Percentiles rank a stretch among this genome's conserved stretches.
phyloP scores from a whole-genome alignment of 2,113 vertebrate species.

The Tursiops truncatus region DNA sequence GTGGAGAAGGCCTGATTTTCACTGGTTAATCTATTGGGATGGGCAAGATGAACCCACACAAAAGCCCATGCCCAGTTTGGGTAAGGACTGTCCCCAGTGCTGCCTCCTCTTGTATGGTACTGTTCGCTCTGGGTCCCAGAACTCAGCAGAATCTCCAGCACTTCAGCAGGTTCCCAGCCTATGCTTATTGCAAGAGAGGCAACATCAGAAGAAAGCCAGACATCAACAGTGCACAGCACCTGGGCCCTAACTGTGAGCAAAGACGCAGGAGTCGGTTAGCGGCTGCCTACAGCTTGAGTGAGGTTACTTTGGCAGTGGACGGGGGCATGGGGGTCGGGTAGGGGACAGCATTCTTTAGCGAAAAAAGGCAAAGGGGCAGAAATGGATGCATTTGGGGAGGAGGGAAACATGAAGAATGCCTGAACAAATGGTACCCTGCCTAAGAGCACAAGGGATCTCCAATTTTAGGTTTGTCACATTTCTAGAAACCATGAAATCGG shows the following conservation, averaged over 20 bases:
- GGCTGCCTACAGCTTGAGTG: not conserved
- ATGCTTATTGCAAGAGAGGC: not conserved
- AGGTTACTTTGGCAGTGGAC: not conserved
- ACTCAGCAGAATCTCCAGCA: not conserved
- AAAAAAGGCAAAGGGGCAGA: not conserved
- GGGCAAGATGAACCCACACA: not conserved
- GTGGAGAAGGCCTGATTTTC: not conserved
- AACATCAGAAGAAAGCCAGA: constrained; percentile 52
- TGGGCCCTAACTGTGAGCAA: not conserved
- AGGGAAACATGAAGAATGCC: not conserved
- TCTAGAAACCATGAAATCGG: not conserved
- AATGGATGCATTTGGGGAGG: not conserved
- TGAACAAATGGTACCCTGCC: not conserved
- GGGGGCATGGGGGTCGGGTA: not conserved
- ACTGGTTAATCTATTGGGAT: not conserved
- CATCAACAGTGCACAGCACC: not conserved
- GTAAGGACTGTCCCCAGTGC: not conserved
- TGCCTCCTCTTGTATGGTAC: not conserved
- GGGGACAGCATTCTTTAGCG: not conserved
- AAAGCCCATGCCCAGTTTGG: not conserved
- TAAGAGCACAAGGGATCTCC: not conserved
- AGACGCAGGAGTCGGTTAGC: not conserved
- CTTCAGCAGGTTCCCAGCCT: not conserved
- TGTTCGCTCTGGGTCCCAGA: not conserved
- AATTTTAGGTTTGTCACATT: not conserved